Conservation (phyloP, 2,797 vertebrate genomes). For the Intellagama lesueurii region DNA sequence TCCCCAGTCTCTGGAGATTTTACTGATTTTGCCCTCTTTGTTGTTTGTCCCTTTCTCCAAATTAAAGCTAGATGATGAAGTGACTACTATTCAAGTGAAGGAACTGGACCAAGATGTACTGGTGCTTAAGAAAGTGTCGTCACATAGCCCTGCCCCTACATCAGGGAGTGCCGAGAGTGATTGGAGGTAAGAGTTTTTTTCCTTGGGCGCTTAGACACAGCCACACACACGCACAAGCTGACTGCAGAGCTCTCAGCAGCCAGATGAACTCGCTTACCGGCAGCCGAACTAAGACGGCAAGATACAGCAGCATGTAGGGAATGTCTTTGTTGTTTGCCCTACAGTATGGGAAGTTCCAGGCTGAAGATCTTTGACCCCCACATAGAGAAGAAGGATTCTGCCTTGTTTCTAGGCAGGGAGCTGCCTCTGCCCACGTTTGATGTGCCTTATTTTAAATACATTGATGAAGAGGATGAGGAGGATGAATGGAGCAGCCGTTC, state of each 20-base stretch:
- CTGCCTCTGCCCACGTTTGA: slow-evolving; percentile 92
- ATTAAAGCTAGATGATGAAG: slow-evolving; percentile 85
- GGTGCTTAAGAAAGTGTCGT: slow-evolving; percentile 90
- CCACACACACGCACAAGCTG: slow-evolving; percentile 58
- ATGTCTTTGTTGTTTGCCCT: slow-evolving; percentile 80
- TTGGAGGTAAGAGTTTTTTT: slow-evolving; percentile 87
- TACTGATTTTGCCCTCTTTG: slow-evolving; percentile 39
- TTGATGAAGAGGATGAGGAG: slow-evolving; percentile 94
- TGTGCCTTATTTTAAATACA: slow-evolving; percentile 98
- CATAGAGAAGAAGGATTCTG: slow-evolving; percentile 75
- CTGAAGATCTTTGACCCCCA: slow-evolving; percentile 80
- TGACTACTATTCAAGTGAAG: slow-evolving; percentile 82
- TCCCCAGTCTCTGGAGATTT: slow-evolving; percentile 28
- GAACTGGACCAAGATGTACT: slow-evolving; percentile 88
- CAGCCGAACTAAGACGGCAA: slow-evolving; percentile 71
- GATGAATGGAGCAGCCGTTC: slow-evolving; percentile 95
- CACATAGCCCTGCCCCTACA: slow-evolving; percentile 84
- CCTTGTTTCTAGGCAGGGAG: slow-evolving; percentile 77
- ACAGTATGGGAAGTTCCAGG: slow-evolving; percentile 88
- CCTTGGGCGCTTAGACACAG: slow-evolving; percentile 57
- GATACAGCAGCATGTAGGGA: slow-evolving; percentile 67
- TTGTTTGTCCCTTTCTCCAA: slow-evolving; percentile 43
- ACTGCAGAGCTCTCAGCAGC: slow-evolving; percentile 80
- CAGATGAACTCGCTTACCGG: slow-evolving; percentile 75
- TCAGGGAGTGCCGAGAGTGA: slow-evolving; percentile 84